Conservation (phyloP, 1,140 invertebrate species). For the Trachymyrmex septentrionalis region DNA sequence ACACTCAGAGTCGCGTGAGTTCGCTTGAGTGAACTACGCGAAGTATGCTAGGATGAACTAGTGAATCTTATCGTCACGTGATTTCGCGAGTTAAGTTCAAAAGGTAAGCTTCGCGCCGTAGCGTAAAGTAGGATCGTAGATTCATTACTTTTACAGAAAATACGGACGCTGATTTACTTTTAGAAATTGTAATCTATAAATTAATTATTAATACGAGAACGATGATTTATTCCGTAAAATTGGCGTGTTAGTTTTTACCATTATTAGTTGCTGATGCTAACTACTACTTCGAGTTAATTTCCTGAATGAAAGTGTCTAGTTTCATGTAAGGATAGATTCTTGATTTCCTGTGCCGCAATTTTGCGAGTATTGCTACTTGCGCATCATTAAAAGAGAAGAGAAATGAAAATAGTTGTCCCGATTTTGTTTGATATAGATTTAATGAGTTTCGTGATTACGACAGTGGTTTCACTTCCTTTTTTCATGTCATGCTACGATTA, state of each 20-base stretch:
- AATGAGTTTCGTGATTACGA: background rate
- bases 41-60: conserved; percentile 39
- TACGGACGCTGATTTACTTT: background rate
- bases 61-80: background rate
- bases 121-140: background rate
- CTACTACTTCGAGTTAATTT: conserved; percentile 4
- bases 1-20: background rate
- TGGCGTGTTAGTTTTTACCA: background rate
- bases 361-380: background rate
- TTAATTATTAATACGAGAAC: background rate
- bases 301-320: conserved; percentile 33
- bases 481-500: conserved; percentile 14
- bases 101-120: conserved; percentile 27
- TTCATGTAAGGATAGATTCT: background rate
- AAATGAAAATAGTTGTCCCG: conserved; percentile 13
- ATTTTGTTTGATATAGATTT: conserved; percentile 34
- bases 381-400: conserved; percentile 14
- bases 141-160: background rate
- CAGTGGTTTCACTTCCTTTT: conserved; percentile 25
- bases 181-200: background rate
- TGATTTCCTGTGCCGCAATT: background rate
- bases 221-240: background rate
- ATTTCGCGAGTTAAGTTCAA: conserved; percentile 7
- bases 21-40: background rate
- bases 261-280: background rate